phyloP scores from a whole-genome alignment of 2,888 invertebrate species.

The Drosophila austrosaltans region DNA sequence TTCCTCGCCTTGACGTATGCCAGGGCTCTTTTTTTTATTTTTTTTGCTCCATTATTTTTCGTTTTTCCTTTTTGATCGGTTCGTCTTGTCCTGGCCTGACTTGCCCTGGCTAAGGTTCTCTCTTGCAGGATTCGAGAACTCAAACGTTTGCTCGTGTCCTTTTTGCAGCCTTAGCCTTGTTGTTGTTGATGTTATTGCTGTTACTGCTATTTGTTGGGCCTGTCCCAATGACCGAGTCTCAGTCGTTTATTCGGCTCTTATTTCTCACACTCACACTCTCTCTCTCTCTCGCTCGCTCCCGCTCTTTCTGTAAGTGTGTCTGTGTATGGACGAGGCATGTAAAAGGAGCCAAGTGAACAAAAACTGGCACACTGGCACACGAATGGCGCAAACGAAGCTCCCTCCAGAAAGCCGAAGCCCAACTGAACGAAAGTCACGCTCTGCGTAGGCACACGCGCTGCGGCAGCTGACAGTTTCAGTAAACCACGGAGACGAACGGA shows the following conservation, averaged over 20 bases:
- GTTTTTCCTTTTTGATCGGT: slow-evolving; percentile 1
- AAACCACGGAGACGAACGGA: slow-evolving; percentile 84
- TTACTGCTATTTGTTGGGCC: slow-evolving; percentile 53
- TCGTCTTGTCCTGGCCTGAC: slow-evolving; percentile 16
- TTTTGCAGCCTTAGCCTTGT: slow-evolving; percentile 32
- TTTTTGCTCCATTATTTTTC: slow-evolving; percentile 9
- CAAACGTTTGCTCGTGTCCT: slow-evolving; percentile 20
- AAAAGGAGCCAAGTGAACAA: slow-evolving; percentile 11
- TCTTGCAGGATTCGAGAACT: slow-evolving; percentile 10
- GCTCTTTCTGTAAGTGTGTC: neutral
- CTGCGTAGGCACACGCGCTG: slow-evolving; percentile 73
- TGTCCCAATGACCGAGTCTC: slow-evolving; percentile 80
- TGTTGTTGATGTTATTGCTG: slow-evolving; percentile 23
- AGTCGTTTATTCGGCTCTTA: slow-evolving; percentile 19
- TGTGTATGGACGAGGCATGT: slow-evolving; percentile 2
- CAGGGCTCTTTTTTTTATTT: slow-evolving; percentile 29
- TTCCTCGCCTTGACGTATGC: slow-evolving; percentile 56
- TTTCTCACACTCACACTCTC: slow-evolving; percentile 18
- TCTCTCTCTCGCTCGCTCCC: slow-evolving; percentile 16
- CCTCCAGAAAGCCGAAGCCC: slow-evolving; percentile 28
- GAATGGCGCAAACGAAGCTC: slow-evolving; percentile 18
- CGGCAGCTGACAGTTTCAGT: slow-evolving; percentile 84
- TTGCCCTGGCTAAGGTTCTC: slow-evolving; percentile 17
- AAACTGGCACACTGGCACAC: slow-evolving; percentile 27
- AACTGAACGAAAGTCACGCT: slow-evolving; percentile 81